Base-by-base conservation (phyloP, 2,888 invertebrate genomes). In the Andrena marginata region DNA sequence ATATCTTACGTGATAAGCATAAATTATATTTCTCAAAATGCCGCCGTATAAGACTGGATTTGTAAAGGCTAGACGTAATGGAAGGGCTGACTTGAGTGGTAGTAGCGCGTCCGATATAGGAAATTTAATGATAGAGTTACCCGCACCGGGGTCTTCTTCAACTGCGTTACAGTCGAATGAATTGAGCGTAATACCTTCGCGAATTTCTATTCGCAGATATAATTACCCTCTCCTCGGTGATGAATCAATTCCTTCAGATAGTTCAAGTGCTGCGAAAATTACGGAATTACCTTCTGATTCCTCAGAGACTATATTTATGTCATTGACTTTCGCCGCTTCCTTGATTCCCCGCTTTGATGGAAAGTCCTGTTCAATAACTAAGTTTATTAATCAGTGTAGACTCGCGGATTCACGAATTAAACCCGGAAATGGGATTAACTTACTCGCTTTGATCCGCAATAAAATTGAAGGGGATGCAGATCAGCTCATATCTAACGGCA, bases 11-110 rank as follows among this genome's bases (percentile, higher is more conserved):
- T 49, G 49, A 16, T 49, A 10, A n/a, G n/a, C 6, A 49, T 49
- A 49, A n/a, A n/a, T 49, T 49, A 49, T n/a, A n/a, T 49, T 49
- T n/a, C n/a, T n/a, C 49, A 49, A 49, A n/a, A 49, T 49, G 49
- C 49, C 49, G 49, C 49, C 49, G 49, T 49, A 49, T 16, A 49
- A n/a, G 49, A 49, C n/a, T 0, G 49, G n/a, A 49, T 6, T 49
- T 6, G 49, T 49, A n/a, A n/a, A 6, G 1, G 49, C 35, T 35
- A n/a, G n/a, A 49, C 49, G n/a, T 49, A 31, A 31, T 31, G 1
- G 0, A 31, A 49, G 10, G n/a, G 49, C 49, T 49, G 6, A 49
- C 49, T 49, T 5, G 49, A 49, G 49, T 49, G 49, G 49, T 49
- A 49, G 49, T 49, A 49, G 49, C n/a, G 49, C 49, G 49, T 49